phyloP scores from a whole-genome alignment of 2,797 vertebrate species.

The Apogon talboti region DNA sequence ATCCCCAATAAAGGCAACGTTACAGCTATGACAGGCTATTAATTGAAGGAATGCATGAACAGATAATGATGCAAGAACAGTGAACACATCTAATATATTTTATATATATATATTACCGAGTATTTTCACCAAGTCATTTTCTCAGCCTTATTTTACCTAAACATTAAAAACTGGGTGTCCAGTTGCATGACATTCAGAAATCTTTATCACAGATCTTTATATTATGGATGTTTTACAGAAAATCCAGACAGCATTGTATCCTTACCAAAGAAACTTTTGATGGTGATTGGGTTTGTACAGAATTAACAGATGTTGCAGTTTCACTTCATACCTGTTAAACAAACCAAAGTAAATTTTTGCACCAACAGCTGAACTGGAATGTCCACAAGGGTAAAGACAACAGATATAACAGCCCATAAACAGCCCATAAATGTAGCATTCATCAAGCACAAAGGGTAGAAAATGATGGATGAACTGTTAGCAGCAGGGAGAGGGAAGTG shows the following conservation, averaged over 20 bases:
- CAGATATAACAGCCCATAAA: conserved; percentile 46
- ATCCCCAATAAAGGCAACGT: conserved; percentile 21
- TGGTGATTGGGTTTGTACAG: neutral
- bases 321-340: conserved; percentile 16
- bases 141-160: neutral
- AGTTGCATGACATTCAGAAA: neutral
- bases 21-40: conserved; percentile 12
- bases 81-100: too few relatives aligned
- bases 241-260: neutral
- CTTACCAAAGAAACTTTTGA: neutral
- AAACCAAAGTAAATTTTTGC: conserved; percentile 23
- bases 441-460: conserved; percentile 46
- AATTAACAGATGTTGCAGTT: neutral
- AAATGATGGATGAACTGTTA: conserved; percentile 58
- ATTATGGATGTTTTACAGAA: neutral
- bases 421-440: conserved; percentile 52
- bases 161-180: neutral
- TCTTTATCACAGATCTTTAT: neutral
- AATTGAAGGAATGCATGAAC: too few relatives aligned
- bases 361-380: conserved; percentile 32
- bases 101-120: too few relatives aligned
- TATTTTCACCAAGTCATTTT: neutral
- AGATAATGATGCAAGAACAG: too few relatives aligned
- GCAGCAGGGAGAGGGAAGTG: conserved; percentile 22
- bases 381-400: conserved; percentile 21